Conservation (phyloP, 2,113 vertebrate species). For the Indri indri region DNA sequence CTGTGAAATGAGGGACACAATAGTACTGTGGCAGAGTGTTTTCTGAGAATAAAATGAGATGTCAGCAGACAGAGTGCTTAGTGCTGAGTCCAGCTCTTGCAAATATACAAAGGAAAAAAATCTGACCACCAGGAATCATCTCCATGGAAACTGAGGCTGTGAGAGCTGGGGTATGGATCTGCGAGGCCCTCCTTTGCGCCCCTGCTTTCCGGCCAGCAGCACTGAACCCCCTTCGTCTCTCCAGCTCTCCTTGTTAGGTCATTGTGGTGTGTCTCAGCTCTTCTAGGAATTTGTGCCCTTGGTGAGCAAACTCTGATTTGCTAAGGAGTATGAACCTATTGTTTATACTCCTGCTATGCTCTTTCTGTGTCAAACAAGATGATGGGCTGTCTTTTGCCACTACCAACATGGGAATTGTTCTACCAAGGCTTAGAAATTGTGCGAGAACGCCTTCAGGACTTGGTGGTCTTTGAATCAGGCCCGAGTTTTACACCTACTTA, state of each 20-base stretch:
- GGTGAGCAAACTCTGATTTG: neutral
- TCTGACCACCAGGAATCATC: neutral
- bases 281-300: neutral
- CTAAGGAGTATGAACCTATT: neutral
- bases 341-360: neutral
- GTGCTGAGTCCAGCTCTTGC: neutral
- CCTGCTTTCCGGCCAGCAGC: neutral
- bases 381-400: neutral
- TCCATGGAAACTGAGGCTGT: constrained; percentile 2
- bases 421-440: neutral
- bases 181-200: neutral
- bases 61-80: neutral
- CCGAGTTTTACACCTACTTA: neutral
- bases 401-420: neutral
- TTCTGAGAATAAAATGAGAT: neutral
- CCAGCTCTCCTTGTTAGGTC: neutral
- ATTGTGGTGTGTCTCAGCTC: neutral
- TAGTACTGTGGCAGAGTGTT: neutral
- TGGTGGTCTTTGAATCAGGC: neutral
- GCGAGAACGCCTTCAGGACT: neutral
- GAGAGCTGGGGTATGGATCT: neutral
- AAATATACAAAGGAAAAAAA: neutral
- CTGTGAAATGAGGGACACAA: neutral
- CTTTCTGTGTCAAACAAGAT: neutral
- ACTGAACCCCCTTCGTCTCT: neutral